Percentiles rank a stretch among this genome's conserved stretches.
Conservation (phyloP, 2,888 invertebrate species). For the Tetragonisca angustula region DNA sequence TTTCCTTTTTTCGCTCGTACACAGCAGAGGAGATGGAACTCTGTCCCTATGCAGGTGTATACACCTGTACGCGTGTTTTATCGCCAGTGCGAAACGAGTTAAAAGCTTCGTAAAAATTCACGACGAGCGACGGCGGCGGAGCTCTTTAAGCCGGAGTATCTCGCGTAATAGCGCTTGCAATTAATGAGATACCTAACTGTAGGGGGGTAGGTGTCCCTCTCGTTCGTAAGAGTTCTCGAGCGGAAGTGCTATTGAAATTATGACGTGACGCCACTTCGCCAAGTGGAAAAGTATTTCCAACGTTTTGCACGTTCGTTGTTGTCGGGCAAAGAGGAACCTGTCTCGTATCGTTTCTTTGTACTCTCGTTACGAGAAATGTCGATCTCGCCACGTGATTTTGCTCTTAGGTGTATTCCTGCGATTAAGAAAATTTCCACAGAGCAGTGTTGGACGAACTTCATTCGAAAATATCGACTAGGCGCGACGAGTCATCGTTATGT, state of each 20-base stretch:
- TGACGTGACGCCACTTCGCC: constrained; percentile 44
- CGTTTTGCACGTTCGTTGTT: background rate
- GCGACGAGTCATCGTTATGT: too few species aligned
- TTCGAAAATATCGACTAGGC: too few species aligned
- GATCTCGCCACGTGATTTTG: too few species aligned
- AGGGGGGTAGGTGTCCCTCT: constrained; percentile 39
- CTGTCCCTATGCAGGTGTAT: background rate
- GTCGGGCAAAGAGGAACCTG: background rate
- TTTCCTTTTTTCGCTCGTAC: background rate
- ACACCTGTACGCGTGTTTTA: constrained; percentile 8
- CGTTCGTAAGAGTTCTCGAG: constrained; percentile 48
- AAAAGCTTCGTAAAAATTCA: constrained; percentile 55
- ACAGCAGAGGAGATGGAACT: background rate
- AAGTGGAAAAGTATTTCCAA: constrained; percentile 44
- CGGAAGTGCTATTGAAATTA: constrained; percentile 64
- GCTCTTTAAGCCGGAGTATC: constrained; percentile 54
- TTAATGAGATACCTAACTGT: constrained; percentile 63
- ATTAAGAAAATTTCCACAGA: too few species aligned
- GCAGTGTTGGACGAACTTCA: too few species aligned
- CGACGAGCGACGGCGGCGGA: constrained; percentile 40
- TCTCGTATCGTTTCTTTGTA: background rate
- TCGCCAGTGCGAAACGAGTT: constrained; percentile 35
- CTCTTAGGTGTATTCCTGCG: too few species aligned
- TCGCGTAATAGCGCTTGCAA: constrained; percentile 57
- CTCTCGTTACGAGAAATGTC: background rate